phyloP scores from a whole-genome alignment of 2,888 invertebrate genomes.

The Blastobasis lacticolella region DNA sequence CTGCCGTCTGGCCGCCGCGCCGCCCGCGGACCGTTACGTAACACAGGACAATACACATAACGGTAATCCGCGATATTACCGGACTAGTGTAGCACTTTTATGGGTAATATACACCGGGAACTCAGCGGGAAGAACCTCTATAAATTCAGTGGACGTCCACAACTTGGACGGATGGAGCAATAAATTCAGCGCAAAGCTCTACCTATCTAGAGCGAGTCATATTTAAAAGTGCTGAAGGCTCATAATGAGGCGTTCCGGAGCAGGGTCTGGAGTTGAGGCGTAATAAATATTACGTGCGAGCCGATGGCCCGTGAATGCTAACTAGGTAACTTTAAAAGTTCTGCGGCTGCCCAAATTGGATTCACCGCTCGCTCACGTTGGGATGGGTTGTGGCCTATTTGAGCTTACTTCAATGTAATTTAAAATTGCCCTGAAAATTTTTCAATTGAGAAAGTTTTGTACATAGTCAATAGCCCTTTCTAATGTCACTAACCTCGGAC shows the following conservation, averaged over 20 bases:
- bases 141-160: slow-evolving; percentile 23
- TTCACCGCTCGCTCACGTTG: not conserved
- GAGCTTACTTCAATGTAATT: too few species aligned
- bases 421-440: too few species aligned
- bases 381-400: not conserved
- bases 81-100: slow-evolving; percentile 10
- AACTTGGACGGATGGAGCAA: slow-evolving; percentile 28
- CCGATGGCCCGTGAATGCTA: slow-evolving; percentile 35
- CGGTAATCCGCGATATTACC: slow-evolving; percentile 24
- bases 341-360: slow-evolving; percentile 9
- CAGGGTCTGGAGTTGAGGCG: slow-evolving; percentile 36
- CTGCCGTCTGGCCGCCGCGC: slow-evolving; percentile 22
- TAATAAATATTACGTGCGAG: slow-evolving; percentile 45
- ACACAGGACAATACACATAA: slow-evolving; percentile 32
- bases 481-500: too few species aligned
- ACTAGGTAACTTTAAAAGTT: slow-evolving; percentile 28
- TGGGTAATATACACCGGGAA: slow-evolving; percentile 3
- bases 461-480: too few species aligned
- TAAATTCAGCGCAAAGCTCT: slow-evolving; percentile 34
- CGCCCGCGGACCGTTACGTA: slow-evolving; percentile 29
- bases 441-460: too few species aligned
- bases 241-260: slow-evolving; percentile 42
- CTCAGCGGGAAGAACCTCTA: not conserved
- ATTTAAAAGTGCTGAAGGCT: slow-evolving; percentile 49
- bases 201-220: slow-evolving; percentile 36